A percentile compares a stretch with the other conserved stretches of the same genome.
These are phyloP conservation scores for Amiota communis DNA, from an alignment of 2,888 invertebrate species.

Conservation along the genomic window DNA sequence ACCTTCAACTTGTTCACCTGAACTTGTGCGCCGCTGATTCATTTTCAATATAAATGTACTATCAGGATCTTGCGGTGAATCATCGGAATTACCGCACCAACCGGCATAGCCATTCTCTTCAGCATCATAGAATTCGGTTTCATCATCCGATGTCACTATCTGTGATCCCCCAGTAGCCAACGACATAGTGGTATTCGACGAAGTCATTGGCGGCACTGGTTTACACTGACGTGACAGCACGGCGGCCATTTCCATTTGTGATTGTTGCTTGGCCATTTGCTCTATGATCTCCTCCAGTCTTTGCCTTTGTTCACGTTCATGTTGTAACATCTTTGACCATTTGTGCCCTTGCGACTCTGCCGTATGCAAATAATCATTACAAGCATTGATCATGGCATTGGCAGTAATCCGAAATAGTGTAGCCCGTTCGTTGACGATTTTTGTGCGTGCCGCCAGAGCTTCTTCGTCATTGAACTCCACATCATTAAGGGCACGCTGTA, in stretches of 20 bases:
- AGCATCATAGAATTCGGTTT: constrained; percentile 84
- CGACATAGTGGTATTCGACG: constrained; percentile 41
- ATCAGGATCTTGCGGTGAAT: constrained; percentile 49
- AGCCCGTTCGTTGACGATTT: constrained; percentile 93
- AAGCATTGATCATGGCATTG: constrained; percentile 97
- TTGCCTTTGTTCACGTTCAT: constrained; percentile 94
- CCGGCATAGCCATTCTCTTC: constrained; percentile 73
- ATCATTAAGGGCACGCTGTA: constrained; percentile 87
- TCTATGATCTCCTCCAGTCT: constrained; percentile 97
- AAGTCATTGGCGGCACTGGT: constrained; percentile 43
- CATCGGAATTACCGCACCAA: constrained; percentile 45
- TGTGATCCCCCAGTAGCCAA: constrained; percentile 43
- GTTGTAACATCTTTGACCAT: constrained; percentile 93
- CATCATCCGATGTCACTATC: constrained; percentile 77
- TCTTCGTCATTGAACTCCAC: constrained; percentile 82
- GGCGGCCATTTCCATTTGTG: constrained; percentile 94
- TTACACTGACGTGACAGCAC: constrained; percentile 65
- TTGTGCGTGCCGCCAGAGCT: constrained; percentile 82
- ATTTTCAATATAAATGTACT: constrained; percentile 79
- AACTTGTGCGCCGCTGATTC: constrained; percentile 59
- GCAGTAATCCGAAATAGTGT: constrained; percentile 96
- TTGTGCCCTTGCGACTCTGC: constrained; percentile 93
- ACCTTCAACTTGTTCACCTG: constrained; percentile 68
- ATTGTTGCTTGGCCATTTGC: constrained; percentile 96
- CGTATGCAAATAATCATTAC: constrained; percentile 91